Base-by-base conservation (phyloP, 2,113 vertebrate species). In the Phrynocephalus versicolor region DNA sequence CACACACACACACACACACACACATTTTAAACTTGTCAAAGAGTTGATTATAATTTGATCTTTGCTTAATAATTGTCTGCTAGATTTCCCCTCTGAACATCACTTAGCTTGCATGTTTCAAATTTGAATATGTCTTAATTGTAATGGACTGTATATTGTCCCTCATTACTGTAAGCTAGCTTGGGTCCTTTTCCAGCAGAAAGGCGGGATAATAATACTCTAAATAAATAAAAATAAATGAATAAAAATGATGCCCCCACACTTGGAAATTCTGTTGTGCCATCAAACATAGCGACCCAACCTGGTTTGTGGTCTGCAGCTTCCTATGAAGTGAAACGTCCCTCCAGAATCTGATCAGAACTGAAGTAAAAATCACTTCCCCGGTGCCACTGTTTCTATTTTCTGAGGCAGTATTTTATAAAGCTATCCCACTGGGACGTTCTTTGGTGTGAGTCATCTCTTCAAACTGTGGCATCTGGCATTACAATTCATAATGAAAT, bases 351-450 rank as follows among this genome's bases (percentile, higher is more conserved):
- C 58, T 74, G 73, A n/a, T 37, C 27, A 10, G 30, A 23, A 0
- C 0, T 51, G 37, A 90, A 51, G 79, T 75, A 84, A 87, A n/a
- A 79, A 64, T 1, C 25, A 9, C 0, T 23, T 37, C 1, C 23
- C 73, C 1, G 6, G 79, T 86, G 67, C 41, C 77, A 78, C 77
- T 64, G 10, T 71, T 86, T 89, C 64, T 0, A n/a, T 82, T 89
- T 79, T 18, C 27, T 10, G 41, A 23, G 21, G 81, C 80, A 67
- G 0, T 37, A 5, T 16, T 85, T 86, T 55, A 51, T 65, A 83
- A 73, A 71, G 3, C 13, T 62, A 3, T 35, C 82, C 3, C 83
- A 6, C 9, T 65, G 37, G 74, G 13, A 71, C 16, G 3, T 16
- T 5, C 21, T 91, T 58, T 82, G 8, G 35, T 90, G 41, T 80